phyloP scores from a whole-genome alignment of 2,113 vertebrate species.

The Hiodon tergisus region DNA sequence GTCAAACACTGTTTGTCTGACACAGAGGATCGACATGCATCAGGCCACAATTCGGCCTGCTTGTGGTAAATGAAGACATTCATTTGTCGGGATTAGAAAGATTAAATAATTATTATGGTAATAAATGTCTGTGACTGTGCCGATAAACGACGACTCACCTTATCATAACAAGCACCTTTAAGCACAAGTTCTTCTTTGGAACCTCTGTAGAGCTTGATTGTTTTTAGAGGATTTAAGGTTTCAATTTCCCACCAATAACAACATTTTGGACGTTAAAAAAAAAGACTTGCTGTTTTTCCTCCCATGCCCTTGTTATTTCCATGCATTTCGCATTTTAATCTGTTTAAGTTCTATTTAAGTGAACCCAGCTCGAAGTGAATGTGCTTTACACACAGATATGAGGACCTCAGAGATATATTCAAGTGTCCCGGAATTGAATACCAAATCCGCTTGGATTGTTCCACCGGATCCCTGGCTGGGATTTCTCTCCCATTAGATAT shows the following conservation, averaged over 20 bases:
- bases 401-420: constrained; percentile 2
- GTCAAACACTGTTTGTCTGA: constrained; percentile 57
- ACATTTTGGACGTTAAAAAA: constrained; percentile 54
- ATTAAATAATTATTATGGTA: constrained; percentile 89
- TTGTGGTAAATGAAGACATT: constrained; percentile 91
- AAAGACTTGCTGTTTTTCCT: not conserved
- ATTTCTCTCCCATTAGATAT: constrained; percentile 2
- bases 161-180: constrained; percentile 83
- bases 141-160: constrained; percentile 80
- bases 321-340: not conserved
- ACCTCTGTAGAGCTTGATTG: constrained; percentile 64
- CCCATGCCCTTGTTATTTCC: not conserved
- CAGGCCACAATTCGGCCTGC: constrained; percentile 35
- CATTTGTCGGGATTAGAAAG: constrained; percentile 86
- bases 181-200: constrained; percentile 70
- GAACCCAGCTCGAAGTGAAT: no score
- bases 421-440: constrained; percentile 5
- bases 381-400: not conserved
- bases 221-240: constrained; percentile 75
- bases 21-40: constrained; percentile 63
- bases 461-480: constrained; percentile 6
- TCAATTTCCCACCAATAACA: constrained; percentile 75
- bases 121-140: constrained; percentile 80
- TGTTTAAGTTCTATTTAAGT: not conserved
- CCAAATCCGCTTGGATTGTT: constrained; percentile 4